These are phyloP conservation scores for Orchesella cincta DNA, from an alignment of 1,140 invertebrate species.

Conservation along the genomic window DNA sequence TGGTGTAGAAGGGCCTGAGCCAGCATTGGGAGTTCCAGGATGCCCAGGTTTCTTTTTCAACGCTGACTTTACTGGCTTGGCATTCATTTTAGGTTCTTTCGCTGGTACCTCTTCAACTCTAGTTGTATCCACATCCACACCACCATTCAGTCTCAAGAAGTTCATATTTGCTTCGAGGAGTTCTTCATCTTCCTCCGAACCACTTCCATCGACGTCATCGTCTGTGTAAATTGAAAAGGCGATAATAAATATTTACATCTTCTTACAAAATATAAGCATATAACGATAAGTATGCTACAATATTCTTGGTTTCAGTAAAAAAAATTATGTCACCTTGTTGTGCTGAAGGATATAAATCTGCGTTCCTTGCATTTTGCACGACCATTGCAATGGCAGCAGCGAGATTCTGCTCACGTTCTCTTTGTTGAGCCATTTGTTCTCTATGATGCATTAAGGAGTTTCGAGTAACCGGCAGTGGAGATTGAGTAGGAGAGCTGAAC, in stretches of 20 bases:
- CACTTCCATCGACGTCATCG: constrained; percentile 61
- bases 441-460: constrained; percentile 54
- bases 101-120: constrained; percentile 85
- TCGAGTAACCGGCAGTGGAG: constrained; percentile 63
- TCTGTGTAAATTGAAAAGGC: constrained; percentile 50
- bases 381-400: constrained; percentile 54
- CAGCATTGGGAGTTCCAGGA: constrained; percentile 58
- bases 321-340: constrained; percentile 63
- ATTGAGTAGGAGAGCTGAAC: constrained; percentile 80
- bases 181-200: constrained; percentile 64
- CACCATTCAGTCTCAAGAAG: constrained; percentile 37
- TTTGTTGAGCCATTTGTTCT: constrained; percentile 39
- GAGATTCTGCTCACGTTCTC: constrained; percentile 49
- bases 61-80: constrained; percentile 86
- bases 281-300: neutral
- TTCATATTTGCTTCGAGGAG: constrained; percentile 51
- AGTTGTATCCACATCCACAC: constrained; percentile 64
- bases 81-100: constrained; percentile 76
- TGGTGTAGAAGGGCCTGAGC: constrained; percentile 63
- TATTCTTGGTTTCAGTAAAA: neutral
- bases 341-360: constrained; percentile 62
- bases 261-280: neutral
- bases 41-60: constrained; percentile 76
- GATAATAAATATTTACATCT: neutral
- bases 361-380: constrained; percentile 52